Evolutionary conservation across 1,140 invertebrate genomes (phyloP).

Genomic region (Drosophila ficusphila): DNA sequence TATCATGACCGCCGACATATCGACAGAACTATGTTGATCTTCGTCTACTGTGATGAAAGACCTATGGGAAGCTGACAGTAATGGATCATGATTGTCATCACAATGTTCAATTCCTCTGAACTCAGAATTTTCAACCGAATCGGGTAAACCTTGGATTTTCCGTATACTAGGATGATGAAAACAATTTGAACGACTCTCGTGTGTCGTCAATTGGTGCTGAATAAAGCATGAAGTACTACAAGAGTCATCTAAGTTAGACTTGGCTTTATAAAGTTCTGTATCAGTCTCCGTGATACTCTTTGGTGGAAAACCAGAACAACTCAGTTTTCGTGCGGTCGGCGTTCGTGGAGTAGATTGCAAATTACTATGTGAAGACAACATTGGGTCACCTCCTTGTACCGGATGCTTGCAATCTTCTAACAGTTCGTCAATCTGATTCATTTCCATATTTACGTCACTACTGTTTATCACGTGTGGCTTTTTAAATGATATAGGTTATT

Average conservation of each 20-base stretch:
- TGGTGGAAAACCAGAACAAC: slow-evolving; percentile 24
- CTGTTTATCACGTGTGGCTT: slow-evolving; percentile 82
- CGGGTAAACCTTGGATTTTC: slow-evolving; percentile 18
- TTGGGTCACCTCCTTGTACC: slow-evolving; percentile 88
- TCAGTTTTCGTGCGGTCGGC: slow-evolving; percentile 60
- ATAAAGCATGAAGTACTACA: slow-evolving; percentile 9
- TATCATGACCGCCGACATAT: slow-evolving; percentile 59
- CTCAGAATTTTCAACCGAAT: slow-evolving; percentile 15
- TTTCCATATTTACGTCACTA: slow-evolving; percentile 86
- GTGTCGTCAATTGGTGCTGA: slow-evolving; percentile 35
- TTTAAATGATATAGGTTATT: neutral
- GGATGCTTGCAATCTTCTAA: slow-evolving; percentile 92
- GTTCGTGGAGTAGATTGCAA: slow-evolving; percentile 86
- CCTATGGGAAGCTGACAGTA: slow-evolving; percentile 85
- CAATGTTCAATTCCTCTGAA: slow-evolving; percentile 35
- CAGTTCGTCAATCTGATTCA: slow-evolving; percentile 90
- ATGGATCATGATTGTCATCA: slow-evolving; percentile 58
- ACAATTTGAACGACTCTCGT: slow-evolving; percentile 11
- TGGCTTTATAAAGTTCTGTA: neutral
- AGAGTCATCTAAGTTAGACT: slow-evolving; percentile 7
- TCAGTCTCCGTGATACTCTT: slow-evolving; percentile 12
- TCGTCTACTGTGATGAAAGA: slow-evolving; percentile 59
- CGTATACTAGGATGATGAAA: slow-evolving; percentile 1
- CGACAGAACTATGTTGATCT: slow-evolving; percentile 53
- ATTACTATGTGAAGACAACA: slow-evolving; percentile 76